phyloP scores from a whole-genome alignment of 2,797 vertebrate species.

The Falco novaeseelandiae region DNA sequence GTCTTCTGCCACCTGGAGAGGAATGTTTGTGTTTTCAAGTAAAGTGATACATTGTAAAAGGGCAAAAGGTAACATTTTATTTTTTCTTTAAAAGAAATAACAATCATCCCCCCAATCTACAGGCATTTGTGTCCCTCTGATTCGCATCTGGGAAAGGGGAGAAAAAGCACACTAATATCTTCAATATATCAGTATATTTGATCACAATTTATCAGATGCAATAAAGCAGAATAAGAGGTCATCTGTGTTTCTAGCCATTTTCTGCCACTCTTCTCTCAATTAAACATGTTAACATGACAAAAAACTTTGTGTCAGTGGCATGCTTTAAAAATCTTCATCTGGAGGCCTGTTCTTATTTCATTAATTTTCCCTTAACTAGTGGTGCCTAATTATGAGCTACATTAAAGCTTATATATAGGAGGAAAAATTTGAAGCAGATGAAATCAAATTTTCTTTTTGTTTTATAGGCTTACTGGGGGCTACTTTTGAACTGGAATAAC shows the following conservation, averaged over 20 bases:
- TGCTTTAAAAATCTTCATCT: neutral
- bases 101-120: neutral
- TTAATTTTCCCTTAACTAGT: neutral
- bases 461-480: neutral
- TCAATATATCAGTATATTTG: neutral
- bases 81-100: neutral
- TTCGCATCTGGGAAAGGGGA: neutral
- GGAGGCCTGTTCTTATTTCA: conserved; percentile 29
- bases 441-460: conserved; percentile 24
- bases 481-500: neutral
- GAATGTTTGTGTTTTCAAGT: neutral
- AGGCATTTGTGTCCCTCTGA: neutral
- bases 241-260: neutral
- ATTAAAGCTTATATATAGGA: conserved; percentile 12
- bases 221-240: neutral
- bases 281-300: neutral
- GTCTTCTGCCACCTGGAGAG: neutral
- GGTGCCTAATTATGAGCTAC: conserved; percentile 15
- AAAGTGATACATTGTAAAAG: neutral
- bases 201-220: neutral
- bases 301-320: neutral
- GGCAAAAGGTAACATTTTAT: neutral
- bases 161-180: neutral
- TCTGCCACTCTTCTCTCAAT: neutral
- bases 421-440: neutral